Evolutionary conservation across 2,797 vertebrate genomes (phyloP), one percentile per base, ranked within the genome.

Genomic region (Nothura maculosa): DNA sequence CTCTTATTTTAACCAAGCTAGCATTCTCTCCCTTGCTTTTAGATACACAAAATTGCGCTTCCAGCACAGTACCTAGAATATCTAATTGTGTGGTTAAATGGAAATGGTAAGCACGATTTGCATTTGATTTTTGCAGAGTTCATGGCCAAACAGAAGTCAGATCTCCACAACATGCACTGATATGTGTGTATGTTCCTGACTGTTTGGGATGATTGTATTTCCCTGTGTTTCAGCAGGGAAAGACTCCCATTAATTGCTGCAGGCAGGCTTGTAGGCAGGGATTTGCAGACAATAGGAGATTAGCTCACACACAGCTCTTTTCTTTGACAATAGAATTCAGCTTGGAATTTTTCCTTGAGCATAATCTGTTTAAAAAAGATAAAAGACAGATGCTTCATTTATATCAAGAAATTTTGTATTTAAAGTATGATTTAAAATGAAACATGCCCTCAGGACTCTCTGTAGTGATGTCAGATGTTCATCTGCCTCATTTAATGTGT

Each of bases 381-480:
- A 85, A 87, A 92, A 76, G 64, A 48, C 61, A 84, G n/a, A 90
- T 30, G 47, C n/a, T 63, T 74, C 36, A 79, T 76, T 86, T 68
- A 25, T 69, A 34, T 74, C 21, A 75, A 76, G 36, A 73, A 88
- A 82, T 54, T 74, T 69, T 62, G 42, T 79, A 68, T 69, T 93
- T 92, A 81, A 78, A 58, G 68, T 70, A 48, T 2, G 19, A 28
- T 72, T 92, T 22, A 28, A 69, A 94, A 76, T 45, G 63, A 77
- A 93, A 90, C 40, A 24, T 79, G 64, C 77, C 73, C 68, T 63
- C 27, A 91, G 87, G 90, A 92, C 93, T 89, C 67, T 83, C 27
- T 50, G 52, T 16, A 19, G 75, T 76, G 28, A 54, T 88, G 66
- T 54, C 60, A 85, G 86, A 66, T n/a, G 4, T 36, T 87, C 55